phyloP scores from a whole-genome alignment of 2,113 vertebrate species.

The Xerus inauris region DNA sequence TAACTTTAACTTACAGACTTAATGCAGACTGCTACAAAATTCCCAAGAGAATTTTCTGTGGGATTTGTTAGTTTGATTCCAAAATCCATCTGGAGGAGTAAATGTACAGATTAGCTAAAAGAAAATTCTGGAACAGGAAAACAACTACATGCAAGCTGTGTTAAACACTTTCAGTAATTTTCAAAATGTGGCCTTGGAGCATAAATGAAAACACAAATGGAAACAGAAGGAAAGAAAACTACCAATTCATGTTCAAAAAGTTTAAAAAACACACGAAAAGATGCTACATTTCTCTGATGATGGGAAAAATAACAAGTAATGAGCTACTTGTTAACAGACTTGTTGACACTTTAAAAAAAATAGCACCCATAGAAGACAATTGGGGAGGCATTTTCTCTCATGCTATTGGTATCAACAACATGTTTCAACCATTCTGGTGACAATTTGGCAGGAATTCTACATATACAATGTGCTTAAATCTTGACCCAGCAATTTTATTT shows the following conservation, averaged over 20 bases:
- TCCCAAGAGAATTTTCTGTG: constrained; percentile 3
- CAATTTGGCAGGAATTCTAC: background rate
- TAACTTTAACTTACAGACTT: constrained; percentile 66
- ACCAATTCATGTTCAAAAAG: background rate
- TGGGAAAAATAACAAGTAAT: background rate
- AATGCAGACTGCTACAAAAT: constrained; percentile 35
- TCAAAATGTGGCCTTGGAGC: background rate
- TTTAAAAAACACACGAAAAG: background rate
- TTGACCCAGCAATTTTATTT: background rate
- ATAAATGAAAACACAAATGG: background rate
- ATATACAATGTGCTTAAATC: background rate
- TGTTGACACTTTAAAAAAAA: constrained; percentile 4
- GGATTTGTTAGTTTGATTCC: constrained; percentile 12
- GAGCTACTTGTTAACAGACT: background rate
- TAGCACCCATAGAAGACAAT: background rate
- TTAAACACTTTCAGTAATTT: background rate
- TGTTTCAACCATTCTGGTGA: background rate
- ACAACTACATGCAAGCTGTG: background rate
- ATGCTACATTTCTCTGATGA: background rate
- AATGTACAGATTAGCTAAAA: background rate
- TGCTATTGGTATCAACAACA: background rate
- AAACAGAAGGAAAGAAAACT: background rate
- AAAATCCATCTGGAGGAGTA: constrained; percentile 22
- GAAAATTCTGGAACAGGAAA: constrained; percentile 19
- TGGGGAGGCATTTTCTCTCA: background rate